These are phyloP conservation scores for Pachycephus smyrnensis DNA, from an alignment of 2,888 invertebrate species.

Conservation along the genomic window DNA sequence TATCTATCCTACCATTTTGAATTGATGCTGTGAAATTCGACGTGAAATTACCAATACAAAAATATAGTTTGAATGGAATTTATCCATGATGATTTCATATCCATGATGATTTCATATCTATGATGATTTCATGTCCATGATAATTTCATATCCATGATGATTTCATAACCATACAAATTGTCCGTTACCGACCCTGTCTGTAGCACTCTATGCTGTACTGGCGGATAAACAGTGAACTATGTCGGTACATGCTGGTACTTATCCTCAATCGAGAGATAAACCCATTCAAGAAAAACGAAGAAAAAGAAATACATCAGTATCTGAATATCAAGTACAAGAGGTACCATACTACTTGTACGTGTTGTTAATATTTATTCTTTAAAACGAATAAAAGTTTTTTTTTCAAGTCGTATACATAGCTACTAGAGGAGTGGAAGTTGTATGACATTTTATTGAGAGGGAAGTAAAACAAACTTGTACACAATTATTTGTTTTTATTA, in stretches of 20 bases:
- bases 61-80: not conserved
- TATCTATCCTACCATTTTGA: not conserved
- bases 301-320: too few species aligned
- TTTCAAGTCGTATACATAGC: not conserved
- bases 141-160: too few species aligned
- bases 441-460: not conserved
- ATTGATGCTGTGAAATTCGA: not conserved
- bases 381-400: too few species aligned
- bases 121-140: too few species aligned
- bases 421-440: not conserved
- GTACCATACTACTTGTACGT: too few species aligned
- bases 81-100: too few species aligned
- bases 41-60: not conserved
- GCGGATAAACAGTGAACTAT: not conserved
- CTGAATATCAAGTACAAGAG: too few species aligned
- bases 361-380: too few species aligned
- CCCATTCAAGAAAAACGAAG: too few species aligned
- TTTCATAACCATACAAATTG: not conserved
- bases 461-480: not conserved
- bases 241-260: not conserved
- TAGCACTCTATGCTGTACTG: not conserved
- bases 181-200: not conserved
- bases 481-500: not conserved
- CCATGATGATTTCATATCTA: too few species aligned
- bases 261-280: not conserved